phyloP scores from a whole-genome alignment of 2,888 invertebrate genomes.

The Rutpela maculata region DNA sequence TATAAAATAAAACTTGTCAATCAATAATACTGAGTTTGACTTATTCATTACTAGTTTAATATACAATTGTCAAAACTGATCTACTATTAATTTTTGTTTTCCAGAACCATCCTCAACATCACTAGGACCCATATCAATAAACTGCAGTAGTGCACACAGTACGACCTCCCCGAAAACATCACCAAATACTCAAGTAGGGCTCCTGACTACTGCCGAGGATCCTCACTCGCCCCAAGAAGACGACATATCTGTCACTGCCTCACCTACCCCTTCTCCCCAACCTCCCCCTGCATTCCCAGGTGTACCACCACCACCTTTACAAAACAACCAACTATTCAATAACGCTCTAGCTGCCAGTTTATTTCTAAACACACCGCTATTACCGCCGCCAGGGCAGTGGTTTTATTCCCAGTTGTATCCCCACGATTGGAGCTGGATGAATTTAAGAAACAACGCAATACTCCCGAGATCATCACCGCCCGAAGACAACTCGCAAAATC shows the following conservation, averaged over 20 bases:
- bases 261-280: constrained; percentile 78
- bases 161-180: constrained; percentile 84
- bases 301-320: constrained; percentile 70
- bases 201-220: constrained; percentile 74
- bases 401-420: constrained; percentile 86
- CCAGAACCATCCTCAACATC: constrained; percentile 71
- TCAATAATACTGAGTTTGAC: too few relatives aligned
- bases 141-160: constrained; percentile 79
- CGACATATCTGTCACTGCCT: constrained; percentile 81
- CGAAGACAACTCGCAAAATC: constrained; percentile 62
- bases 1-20: too few relatives aligned
- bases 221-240: constrained; percentile 67
- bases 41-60: too few relatives aligned
- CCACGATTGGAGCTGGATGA: constrained; percentile 83
- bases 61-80: background rate
- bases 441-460: constrained; percentile 70
- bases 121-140: constrained; percentile 73
- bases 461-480: constrained; percentile 55
- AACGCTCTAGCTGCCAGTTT: constrained; percentile 82
- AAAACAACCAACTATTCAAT: constrained; percentile 74
- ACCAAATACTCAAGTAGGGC: constrained; percentile 71
- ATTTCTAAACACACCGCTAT: constrained; percentile 84
- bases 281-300: constrained; percentile 70
- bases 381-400: constrained; percentile 88
- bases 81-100: constrained; percentile 47